These are phyloP conservation scores for Nephrotoma guestfalica DNA, from an alignment of 2,888 invertebrate genomes.

Conservation along the genomic window DNA sequence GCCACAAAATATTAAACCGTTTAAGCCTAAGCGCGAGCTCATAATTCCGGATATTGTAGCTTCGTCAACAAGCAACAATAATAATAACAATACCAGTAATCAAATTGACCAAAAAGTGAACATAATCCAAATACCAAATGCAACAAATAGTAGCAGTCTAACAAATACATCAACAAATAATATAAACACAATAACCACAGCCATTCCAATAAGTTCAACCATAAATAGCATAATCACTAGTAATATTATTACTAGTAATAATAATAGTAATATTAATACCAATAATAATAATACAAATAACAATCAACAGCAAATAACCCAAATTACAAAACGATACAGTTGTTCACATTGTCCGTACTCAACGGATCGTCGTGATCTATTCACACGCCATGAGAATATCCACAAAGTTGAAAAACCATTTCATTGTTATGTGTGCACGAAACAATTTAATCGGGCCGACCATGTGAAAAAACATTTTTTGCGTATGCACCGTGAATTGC, in stretches of 20 bases:
- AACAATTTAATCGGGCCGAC: slow-evolving; percentile 87
- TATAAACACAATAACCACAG: slow-evolving; percentile 1
- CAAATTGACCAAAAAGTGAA: not conserved
- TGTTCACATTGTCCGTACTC: slow-evolving; percentile 83
- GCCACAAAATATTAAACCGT: not conserved
- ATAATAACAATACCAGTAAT: not conserved
- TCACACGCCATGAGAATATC: slow-evolving; percentile 84
- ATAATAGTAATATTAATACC: not conserved
- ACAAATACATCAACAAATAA: slow-evolving; percentile 1
- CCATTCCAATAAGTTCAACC: not conserved
- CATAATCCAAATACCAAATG: not conserved
- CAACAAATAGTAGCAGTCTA: not conserved
- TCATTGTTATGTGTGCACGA: slow-evolving; percentile 82
- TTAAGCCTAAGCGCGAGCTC: slow-evolving; percentile 1
- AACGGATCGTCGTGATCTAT: slow-evolving; percentile 79
- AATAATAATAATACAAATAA: not conserved
- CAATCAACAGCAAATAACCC: slow-evolving; percentile 19
- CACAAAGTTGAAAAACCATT: slow-evolving; percentile 89
- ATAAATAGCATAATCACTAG: not conserved
- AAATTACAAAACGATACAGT: slow-evolving; percentile 57
- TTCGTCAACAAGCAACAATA: not conserved
- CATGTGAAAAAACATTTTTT: slow-evolving; percentile 90
- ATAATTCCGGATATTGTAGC: not conserved
- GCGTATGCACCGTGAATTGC: slow-evolving; percentile 81
- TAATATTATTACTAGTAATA: not conserved